phyloP scores from a whole-genome alignment of 2,888 invertebrate species.

The Ophioninae sp. region DNA sequence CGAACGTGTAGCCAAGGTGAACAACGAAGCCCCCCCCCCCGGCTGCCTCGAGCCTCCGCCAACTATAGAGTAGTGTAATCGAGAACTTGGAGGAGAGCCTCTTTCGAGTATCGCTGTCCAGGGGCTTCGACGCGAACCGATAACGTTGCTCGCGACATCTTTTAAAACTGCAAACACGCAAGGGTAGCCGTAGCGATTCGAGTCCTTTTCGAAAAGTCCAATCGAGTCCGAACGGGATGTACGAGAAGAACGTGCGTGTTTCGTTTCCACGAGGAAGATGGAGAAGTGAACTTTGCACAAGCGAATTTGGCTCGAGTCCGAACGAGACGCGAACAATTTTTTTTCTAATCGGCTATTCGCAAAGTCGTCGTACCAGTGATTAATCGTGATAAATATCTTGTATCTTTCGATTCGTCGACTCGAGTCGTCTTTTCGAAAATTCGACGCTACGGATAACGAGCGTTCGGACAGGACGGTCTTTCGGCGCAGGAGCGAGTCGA shows the following conservation, averaged over 20 bases:
- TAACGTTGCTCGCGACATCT: not conserved
- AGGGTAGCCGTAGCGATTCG: too few relatives aligned
- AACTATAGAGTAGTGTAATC: constrained; percentile 21
- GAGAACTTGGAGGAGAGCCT: constrained; percentile 9
- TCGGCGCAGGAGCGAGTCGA: not conserved
- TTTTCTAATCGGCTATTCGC: too few relatives aligned
- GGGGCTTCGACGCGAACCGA: not conserved
- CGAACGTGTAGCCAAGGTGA: constrained; percentile 21
- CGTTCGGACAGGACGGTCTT: not conserved
- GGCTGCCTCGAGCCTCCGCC: constrained; percentile 13
- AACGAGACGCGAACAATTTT: too few relatives aligned
- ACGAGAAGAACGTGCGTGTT: not conserved
- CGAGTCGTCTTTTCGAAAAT: not conserved
- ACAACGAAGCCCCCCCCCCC: constrained; percentile 14
- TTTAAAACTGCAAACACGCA: not conserved
- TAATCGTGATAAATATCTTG: too few relatives aligned
- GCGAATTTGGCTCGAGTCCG: too few relatives aligned
- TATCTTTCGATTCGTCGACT: too few relatives aligned
- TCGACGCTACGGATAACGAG: not conserved
- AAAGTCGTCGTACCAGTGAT: too few relatives aligned
- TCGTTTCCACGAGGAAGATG: not conserved
- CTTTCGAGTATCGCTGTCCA: not conserved
- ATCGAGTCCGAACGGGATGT: too few relatives aligned
- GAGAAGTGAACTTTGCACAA: not conserved
- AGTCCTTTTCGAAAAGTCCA: too few relatives aligned